Evolutionary conservation across 92 coral and sea anemone genomes (phyloP), one percentile per base, ranked within the genome.

Genomic region (Ricordea florida): DNA sequence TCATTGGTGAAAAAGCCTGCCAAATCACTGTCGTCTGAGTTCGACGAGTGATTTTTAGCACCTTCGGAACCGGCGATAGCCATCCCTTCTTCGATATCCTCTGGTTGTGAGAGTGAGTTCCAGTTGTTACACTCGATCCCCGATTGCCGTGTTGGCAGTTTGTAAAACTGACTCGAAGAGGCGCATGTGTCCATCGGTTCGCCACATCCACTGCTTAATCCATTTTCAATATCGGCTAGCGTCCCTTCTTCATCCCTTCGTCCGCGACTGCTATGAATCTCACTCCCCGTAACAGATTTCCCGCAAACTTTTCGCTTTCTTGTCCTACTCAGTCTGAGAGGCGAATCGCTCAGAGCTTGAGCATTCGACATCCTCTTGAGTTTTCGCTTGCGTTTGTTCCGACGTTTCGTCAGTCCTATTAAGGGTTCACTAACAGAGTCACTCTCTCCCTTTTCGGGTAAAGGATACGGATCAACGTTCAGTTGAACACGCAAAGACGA

Each of bases 1-100:
- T 94, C 98, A 58, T 90, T 94, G 26, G 98, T 94, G 16, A 89
- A 87, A 48, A 94, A 75, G 24, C 97, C 98, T 28, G 92, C 97
- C 47, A 88, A 81, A 29, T 94, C 98, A 66, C 83, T 88, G 3
- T 82, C 97, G 5, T 61, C 78, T 0, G 87, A 87, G 25, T 89
- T 73, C 68, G 66, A 80, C 9, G 57, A 42, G 30, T 72, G 76
- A 57, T 45, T 76, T 43, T 72, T 66, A 30, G 45, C 8, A 7
- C 40, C 10, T 10, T 10, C 83, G 3, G 67, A 61, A 16, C 44
- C 49, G 0, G 22, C 29, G 0, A 24, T 69, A 16, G 13, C 35
- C 70, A 73, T 59, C 34, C 34, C 59, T 32, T 73, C 80, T 2
- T 73, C 70, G 1, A 33, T 24, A 9, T 61, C 60, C 15, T 72